Evolutionary conservation across 2,113 vertebrate genomes (phyloP), one percentile per base, ranked within the genome.

Genomic region (Corvus cornix): DNA sequence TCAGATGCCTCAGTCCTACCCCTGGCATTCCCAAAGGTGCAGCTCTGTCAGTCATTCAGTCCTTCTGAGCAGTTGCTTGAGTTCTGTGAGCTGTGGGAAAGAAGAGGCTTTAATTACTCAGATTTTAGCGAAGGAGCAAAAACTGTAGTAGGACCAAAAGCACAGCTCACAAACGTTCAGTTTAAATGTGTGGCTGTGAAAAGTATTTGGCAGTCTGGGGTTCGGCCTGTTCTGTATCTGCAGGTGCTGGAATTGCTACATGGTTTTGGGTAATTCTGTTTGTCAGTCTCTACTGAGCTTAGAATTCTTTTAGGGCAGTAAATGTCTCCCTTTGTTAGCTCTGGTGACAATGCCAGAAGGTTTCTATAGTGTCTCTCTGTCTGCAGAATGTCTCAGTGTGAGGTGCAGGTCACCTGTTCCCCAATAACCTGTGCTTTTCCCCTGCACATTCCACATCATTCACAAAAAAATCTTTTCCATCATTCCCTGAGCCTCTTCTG

Each of bases 181-280:
- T 68, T 79, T 46, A 23, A 89, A 43, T 64, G 28, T 37, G 39
- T 39, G 74, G 41, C 62, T 84, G 74, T 6, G 4, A 39, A 39
- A 79, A 60, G 22, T 4, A 24, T 68, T 92, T 87, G 72, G 53
- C 41, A 67, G 15, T 39, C 48, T 72, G 0, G 21, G n/a, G 20
- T 78, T 79, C 56, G 30, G 58, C 23, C 52, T 58, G 1, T 28
- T 69, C 21, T 16, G 15, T 23, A 18, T 64, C 53, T 87, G 77
- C 74, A 95, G 77, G 49, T 77, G 56, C 53, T 53, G 10, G 37
- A 70, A 60, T 41, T 46, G 58, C 49, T 52, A 35, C 26, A 5
- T 46, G 74, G 80, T 70, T 94, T 64, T 83, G 79, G 59, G 52
- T 70, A 83, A 80, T 87, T 83, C 78, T 93, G 37, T 90, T 90